Evolutionary conservation across 1,140 invertebrate genomes (phyloP).

Genomic region (Habropoda laboriosa): DNA sequence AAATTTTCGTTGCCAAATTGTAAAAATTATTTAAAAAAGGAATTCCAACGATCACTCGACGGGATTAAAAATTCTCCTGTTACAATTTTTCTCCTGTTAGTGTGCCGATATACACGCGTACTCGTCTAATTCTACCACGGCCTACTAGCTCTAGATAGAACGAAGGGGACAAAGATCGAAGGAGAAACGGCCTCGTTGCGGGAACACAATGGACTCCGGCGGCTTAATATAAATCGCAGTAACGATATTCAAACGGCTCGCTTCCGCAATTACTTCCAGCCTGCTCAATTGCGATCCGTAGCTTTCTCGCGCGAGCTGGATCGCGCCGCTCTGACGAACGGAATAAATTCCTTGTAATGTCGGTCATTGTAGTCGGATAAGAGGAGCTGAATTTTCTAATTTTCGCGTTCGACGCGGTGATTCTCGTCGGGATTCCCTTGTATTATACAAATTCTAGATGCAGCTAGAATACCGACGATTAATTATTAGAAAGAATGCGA

Average conservation of each 20-base stretch:
- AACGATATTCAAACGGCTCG: constrained; percentile 46
- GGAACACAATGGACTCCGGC: constrained; percentile 51
- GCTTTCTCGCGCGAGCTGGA: constrained; percentile 11
- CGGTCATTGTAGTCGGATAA: constrained; percentile 36
- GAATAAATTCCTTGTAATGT: constrained; percentile 45
- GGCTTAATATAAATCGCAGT: constrained; percentile 61
- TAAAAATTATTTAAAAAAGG: too few relatives aligned
- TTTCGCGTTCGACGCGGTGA: not conserved
- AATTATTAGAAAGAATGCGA: not conserved
- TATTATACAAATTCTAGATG: not conserved
- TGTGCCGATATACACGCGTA: constrained; percentile 43
- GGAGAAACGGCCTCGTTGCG: not conserved
- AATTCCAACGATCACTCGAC: not conserved
- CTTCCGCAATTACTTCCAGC: constrained; percentile 46
- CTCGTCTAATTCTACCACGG: constrained; percentile 48
- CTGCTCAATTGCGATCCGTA: constrained; percentile 40
- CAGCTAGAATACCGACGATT: too few relatives aligned
- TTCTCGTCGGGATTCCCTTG: not conserved
- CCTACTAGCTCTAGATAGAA: not conserved
- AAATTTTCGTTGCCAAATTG: too few relatives aligned
- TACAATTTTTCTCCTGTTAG: constrained; percentile 38
- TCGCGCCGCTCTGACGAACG: constrained; percentile 9
- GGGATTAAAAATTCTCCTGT: constrained; percentile 53
- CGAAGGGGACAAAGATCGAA: constrained; percentile 30
- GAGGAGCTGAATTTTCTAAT: constrained; percentile 25